A percentile compares a stretch with the other conserved stretches of the same genome.
Evolutionary conservation across 1,140 invertebrate species (phyloP).

Genomic region (Lepidotrigona ventralis): DNA sequence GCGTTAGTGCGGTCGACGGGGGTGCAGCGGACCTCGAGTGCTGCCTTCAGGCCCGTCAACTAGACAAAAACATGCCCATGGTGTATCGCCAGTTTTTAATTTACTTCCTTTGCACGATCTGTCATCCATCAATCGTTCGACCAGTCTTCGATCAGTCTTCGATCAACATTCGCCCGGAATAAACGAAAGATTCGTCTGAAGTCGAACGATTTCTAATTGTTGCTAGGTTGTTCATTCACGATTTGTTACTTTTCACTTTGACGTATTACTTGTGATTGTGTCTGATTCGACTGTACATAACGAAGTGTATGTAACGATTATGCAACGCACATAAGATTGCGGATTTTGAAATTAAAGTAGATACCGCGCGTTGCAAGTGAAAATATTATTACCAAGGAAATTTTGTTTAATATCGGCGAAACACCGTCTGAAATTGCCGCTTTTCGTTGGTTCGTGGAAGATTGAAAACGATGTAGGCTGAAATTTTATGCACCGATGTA

Average conservation of each 20-base stretch:
- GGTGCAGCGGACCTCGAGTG: conserved; percentile 38
- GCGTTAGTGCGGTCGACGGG: conserved; percentile 35
- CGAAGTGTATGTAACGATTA: neutral
- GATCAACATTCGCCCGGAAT: neutral
- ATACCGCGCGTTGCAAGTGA: neutral
- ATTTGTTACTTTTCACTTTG: neutral
- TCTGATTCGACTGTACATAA: neutral
- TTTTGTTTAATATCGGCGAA: neutral
- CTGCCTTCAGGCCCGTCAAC: conserved; percentile 37
- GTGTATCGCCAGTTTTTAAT: conserved; percentile 60
- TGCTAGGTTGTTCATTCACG: neutral
- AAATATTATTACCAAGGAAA: neutral
- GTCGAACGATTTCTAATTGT: neutral
- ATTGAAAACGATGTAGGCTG: neutral
- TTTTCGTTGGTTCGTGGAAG: neutral
- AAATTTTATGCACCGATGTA: conserved; percentile 11
- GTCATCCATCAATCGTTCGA: neutral
- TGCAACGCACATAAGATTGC: neutral
- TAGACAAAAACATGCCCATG: conserved; percentile 47
- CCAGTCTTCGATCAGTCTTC: neutral
- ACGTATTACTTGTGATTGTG: neutral
- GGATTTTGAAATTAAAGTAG: neutral
- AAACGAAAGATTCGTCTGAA: neutral
- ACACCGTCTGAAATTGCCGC: neutral
- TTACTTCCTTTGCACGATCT: conserved; percentile 24